phyloP scores from a whole-genome alignment of 2,113 vertebrate species.

The Strigops habroptila region DNA sequence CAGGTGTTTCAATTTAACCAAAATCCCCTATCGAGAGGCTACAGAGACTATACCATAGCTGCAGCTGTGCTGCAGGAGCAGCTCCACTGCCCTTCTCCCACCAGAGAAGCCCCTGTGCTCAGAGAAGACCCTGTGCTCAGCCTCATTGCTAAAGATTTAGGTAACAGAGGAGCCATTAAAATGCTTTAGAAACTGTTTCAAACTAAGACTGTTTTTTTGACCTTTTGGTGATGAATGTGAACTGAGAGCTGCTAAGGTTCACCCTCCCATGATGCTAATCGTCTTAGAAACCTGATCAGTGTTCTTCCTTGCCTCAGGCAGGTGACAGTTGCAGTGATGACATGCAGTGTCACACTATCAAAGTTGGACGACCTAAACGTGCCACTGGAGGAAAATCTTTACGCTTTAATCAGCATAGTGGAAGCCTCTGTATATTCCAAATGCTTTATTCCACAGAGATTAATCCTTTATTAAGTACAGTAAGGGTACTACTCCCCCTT shows the following conservation, averaged over 20 bases:
- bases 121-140: neutral
- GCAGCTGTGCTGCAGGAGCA: neutral
- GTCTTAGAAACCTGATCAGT: neutral
- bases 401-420: neutral
- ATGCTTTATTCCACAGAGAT: neutral
- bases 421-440: neutral
- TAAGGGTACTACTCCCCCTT: neutral
- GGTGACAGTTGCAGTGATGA: neutral
- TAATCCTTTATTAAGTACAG: neutral
- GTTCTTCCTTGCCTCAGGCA: slow-evolving; percentile 26
- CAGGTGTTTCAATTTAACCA: neutral
- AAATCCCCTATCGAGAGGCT: neutral
- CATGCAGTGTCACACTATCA: neutral
- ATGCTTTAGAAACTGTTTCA: neutral
- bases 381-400: neutral
- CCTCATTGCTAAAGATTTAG: neutral
- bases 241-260: slow-evolving; percentile 30
- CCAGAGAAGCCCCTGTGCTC: neutral
- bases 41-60: neutral
- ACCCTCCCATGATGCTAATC: neutral
- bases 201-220: neutral
- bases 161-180: neutral
- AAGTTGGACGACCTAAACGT: neutral
- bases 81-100: neutral
- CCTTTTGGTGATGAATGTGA: slow-evolving; percentile 58